Evolutionary conservation across 2,113 vertebrate species (phyloP).

Genomic region (Azemiops feae): DNA sequence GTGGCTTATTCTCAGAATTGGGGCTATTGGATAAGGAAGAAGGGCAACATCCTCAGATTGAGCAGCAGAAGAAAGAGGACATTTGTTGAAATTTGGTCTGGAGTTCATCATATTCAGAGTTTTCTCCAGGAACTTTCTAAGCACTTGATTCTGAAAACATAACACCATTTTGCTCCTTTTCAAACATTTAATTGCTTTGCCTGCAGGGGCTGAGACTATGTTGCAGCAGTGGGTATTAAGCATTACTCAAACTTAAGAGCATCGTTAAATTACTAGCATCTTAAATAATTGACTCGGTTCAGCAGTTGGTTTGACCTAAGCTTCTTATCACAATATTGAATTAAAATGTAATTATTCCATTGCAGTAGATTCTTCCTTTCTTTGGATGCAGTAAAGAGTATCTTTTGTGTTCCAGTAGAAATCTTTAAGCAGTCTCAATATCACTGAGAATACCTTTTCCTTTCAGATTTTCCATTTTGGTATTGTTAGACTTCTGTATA

Average conservation of each 20-base stretch:
- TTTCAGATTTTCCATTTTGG: background rate
- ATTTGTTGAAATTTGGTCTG: background rate
- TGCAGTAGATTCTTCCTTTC: background rate
- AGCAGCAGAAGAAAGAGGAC: background rate
- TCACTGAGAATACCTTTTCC: background rate
- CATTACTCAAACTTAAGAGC: background rate
- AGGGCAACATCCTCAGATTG: background rate
- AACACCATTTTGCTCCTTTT: background rate
- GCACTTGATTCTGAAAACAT: background rate
- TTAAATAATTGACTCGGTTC: background rate
- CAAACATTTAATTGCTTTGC: background rate
- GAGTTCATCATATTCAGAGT: background rate
- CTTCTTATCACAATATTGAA: background rate
- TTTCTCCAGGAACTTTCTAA: background rate
- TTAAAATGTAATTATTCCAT: background rate
- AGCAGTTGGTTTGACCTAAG: background rate
- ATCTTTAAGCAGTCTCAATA: background rate
- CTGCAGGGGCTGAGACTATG: background rate
- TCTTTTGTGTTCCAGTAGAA: background rate
- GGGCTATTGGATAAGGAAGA: background rate
- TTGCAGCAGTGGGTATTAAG: background rate
- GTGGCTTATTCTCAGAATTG: background rate
- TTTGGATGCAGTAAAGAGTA: background rate
- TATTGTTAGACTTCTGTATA: background rate
- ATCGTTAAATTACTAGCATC: background rate